Conservation (phyloP, 2,888 invertebrate species). For the Argyresthia goedartella region DNA sequence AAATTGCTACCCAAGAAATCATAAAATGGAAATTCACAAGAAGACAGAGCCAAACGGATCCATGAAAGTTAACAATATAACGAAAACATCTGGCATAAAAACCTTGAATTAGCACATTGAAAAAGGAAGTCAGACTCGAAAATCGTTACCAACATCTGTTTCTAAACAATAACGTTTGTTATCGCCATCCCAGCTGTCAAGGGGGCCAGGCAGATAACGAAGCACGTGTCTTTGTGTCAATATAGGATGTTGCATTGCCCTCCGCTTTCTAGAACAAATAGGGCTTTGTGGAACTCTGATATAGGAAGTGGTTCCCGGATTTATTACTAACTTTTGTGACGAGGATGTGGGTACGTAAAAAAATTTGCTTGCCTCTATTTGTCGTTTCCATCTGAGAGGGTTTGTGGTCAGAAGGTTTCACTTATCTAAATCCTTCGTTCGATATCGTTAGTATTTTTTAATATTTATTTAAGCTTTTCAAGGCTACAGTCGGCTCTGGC, state of each 20-base stretch:
- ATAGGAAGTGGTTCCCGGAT: neutral
- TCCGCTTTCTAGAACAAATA: neutral
- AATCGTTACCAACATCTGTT: constrained; percentile 17
- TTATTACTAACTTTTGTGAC: neutral
- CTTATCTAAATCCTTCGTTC: too few species aligned
- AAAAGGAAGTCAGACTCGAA: neutral
- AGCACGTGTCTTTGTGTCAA: constrained; percentile 16
- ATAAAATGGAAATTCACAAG: too few species aligned
- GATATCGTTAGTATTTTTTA: too few species aligned
- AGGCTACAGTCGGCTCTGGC: too few species aligned
- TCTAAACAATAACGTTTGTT: constrained; percentile 15
- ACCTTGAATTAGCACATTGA: neutral
- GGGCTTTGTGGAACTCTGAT: neutral
- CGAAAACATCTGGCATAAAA: too few species aligned
- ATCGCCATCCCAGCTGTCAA: constrained; percentile 18
- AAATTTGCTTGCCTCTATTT: neutral
- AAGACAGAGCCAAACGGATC: too few species aligned
- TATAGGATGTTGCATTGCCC: neutral
- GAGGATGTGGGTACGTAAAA: neutral
- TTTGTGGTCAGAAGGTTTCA: neutral
- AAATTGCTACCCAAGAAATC: too few species aligned
- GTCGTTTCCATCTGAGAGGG: neutral
- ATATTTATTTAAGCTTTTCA: too few species aligned
- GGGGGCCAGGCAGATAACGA: constrained; percentile 22
- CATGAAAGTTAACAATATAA: too few species aligned